These are phyloP conservation scores for Apostichopus californicus DNA, from an alignment of 35 echinoderm and acorn worm genomes.

Conservation along the genomic window DNA sequence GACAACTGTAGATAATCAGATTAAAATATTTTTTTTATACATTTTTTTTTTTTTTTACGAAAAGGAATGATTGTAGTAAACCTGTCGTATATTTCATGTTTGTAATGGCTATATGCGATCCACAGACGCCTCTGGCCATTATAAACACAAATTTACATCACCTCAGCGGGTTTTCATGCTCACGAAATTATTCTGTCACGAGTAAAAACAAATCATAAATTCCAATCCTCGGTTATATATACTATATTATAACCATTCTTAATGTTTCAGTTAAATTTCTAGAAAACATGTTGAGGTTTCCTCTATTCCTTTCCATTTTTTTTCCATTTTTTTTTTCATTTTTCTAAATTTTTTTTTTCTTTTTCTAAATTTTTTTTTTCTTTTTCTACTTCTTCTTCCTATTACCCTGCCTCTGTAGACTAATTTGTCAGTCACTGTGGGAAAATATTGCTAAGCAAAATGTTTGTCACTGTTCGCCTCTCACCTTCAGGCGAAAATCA, in stretches of 20 bases:
- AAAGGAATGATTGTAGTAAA: background rate
- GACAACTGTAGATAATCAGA: constrained; percentile 24
- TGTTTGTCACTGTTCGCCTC: constrained; percentile 21
- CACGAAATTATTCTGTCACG: constrained; percentile 12
- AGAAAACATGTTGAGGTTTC: constrained; percentile 23
- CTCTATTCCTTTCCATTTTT: background rate
- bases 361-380: background rate
- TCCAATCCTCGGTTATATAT: constrained; percentile 11
- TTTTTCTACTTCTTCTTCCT: background rate
- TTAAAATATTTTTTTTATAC: constrained; percentile 24
- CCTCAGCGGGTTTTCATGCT: constrained; percentile 42
- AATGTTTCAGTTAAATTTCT: constrained; percentile 23
- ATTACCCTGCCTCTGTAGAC: background rate
- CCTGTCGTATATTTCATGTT: constrained; percentile 8
- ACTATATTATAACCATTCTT: background rate
- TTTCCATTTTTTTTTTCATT: background rate
- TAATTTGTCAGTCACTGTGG: constrained; percentile 31
- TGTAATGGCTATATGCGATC: constrained; percentile 10
- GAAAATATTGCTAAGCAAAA: constrained; percentile 49
- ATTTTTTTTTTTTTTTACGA: background rate
- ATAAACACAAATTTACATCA: constrained; percentile 53
- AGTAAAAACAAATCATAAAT: constrained; percentile 36
- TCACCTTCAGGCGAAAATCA: constrained; percentile 21
- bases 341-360: no score
- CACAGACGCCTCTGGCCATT: constrained; percentile 7